These are phyloP conservation scores for Siderastrea siderea DNA, from an alignment of 92 coral and sea anemone genomes.

Conservation along the genomic window DNA sequence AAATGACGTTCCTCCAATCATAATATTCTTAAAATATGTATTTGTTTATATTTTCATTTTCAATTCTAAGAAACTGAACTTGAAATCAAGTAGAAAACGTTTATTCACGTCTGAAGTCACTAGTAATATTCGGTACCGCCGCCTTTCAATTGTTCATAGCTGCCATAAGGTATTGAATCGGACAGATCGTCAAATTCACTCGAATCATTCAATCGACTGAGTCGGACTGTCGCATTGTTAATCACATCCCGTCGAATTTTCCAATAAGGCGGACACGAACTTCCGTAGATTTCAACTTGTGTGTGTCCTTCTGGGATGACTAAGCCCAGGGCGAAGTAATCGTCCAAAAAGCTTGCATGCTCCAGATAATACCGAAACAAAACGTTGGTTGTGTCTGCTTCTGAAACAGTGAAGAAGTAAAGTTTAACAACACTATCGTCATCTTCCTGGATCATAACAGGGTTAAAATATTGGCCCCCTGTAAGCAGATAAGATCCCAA, in stretches of 20 bases:
- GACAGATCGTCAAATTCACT: slow-evolving; percentile 1
- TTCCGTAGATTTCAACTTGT: slow-evolving; percentile 84
- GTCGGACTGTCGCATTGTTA: slow-evolving; percentile 36
- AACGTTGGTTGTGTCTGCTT: slow-evolving; percentile 77
- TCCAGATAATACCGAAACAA: slow-evolving; percentile 79
- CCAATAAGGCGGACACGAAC: slow-evolving; percentile 88
- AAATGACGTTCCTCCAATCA: no score
- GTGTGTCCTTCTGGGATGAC: slow-evolving; percentile 73
- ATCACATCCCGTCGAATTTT: slow-evolving; percentile 75
- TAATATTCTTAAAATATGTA: not conserved
- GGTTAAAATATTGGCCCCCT: slow-evolving; percentile 88
- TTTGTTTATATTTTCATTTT: not conserved
- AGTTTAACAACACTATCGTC: slow-evolving; percentile 84
- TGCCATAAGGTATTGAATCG: not conserved
- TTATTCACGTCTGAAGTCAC: no score
- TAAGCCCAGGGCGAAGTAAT: slow-evolving; percentile 80
- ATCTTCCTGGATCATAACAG: slow-evolving; percentile 84
- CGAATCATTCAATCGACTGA: slow-evolving; percentile 22
- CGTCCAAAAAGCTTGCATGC: slow-evolving; percentile 84
- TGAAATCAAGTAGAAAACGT: not conserved
- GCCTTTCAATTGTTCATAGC: not conserved
- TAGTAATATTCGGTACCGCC: not conserved
- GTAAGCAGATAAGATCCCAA: slow-evolving; percentile 68
- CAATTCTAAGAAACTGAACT: not conserved
- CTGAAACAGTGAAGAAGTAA: slow-evolving; percentile 79